Evolutionary conservation across 2,888 invertebrate genomes (phyloP).

Genomic region (Agrochola circellaris): DNA sequence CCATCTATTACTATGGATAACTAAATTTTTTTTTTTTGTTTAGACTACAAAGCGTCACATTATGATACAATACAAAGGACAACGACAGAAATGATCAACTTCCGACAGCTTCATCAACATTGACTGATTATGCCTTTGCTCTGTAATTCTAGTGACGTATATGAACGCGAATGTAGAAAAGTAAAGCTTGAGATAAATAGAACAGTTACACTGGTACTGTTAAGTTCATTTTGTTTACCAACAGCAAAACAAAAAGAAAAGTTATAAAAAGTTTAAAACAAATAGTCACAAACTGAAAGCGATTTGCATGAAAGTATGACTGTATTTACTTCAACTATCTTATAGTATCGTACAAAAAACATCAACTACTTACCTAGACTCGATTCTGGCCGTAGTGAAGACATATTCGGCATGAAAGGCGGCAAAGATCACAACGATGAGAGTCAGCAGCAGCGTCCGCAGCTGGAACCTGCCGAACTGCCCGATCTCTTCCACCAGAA

Average conservation of each 20-base stretch:
- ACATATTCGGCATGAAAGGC: conserved; percentile 78
- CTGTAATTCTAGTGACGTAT: neutral
- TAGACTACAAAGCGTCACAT: too few relatives aligned
- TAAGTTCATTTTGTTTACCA: neutral
- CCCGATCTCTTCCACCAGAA: conserved; percentile 79
- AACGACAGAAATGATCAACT: too few relatives aligned
- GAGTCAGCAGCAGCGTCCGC: conserved; percentile 68
- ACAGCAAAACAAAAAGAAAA: neutral
- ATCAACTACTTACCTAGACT: conserved; percentile 73
- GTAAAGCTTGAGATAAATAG: too few relatives aligned
- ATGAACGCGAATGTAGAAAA: neutral
- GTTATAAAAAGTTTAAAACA: neutral
- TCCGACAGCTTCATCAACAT: too few relatives aligned
- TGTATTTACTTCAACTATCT: neutral
- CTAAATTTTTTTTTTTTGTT: too few relatives aligned
- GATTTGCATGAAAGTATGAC: neutral
- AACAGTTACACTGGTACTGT: neutral
- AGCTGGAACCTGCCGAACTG: conserved; percentile 80
- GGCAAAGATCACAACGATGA: conserved; percentile 74
- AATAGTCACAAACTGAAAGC: neutral
- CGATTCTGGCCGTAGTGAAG: conserved; percentile 80
- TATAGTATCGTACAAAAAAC: neutral
- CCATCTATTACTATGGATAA: too few relatives aligned
- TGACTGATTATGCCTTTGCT: neutral
- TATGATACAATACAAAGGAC: too few relatives aligned